These are phyloP conservation scores for Sebastolobus alascanus DNA, from an alignment of 2,797 vertebrate genomes.

Conservation along the genomic window DNA sequence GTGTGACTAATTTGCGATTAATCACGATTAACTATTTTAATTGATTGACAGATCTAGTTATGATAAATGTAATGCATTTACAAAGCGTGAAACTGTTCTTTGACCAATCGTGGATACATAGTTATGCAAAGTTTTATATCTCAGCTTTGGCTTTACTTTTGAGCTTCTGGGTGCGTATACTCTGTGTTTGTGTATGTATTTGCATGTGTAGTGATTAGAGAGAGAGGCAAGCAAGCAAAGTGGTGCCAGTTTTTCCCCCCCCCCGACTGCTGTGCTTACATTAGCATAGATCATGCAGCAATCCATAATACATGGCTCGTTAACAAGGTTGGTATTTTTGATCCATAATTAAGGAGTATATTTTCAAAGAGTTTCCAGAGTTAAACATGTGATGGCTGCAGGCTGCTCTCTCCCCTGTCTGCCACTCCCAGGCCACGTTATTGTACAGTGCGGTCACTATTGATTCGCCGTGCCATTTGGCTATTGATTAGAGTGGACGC, in stretches of 20 bases:
- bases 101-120: background rate
- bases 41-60: too few species aligned
- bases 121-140: constrained; percentile 18
- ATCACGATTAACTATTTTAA: too few species aligned
- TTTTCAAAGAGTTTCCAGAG: constrained; percentile 61
- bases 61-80: background rate
- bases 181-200: background rate
- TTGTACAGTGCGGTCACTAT: constrained; percentile 74
- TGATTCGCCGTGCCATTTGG: constrained; percentile 74
- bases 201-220: constrained; percentile 53
- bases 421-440: constrained; percentile 57
- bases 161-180: background rate
- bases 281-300: constrained; percentile 74
- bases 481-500: constrained; percentile 81
- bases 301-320: constrained; percentile 75
- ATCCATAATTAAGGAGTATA: constrained; percentile 75
- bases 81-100: background rate
- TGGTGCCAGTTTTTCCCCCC: constrained; percentile 30
- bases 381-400: constrained; percentile 47
- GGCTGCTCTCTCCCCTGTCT: constrained; percentile 26
- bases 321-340: constrained; percentile 74
- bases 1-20: too few species aligned
- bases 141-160: constrained; percentile 15
- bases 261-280: constrained; percentile 51
- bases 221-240: constrained; percentile 38